Evolutionary conservation across 2,888 invertebrate species (phyloP).

Genomic region (Autographa pulchrina): DNA sequence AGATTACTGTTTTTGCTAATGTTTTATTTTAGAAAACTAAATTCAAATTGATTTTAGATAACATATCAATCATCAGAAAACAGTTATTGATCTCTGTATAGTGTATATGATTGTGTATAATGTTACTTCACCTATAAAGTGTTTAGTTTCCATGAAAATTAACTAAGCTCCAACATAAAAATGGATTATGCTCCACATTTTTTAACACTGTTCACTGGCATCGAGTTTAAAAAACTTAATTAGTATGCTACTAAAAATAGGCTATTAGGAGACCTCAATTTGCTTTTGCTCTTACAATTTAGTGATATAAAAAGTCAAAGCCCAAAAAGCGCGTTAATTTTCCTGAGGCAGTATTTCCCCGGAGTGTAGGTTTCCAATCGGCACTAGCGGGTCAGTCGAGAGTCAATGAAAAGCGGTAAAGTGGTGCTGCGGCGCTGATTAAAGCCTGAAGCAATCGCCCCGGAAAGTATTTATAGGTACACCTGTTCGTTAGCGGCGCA

Average conservation of each 20-base stretch:
- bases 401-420: slow-evolving; percentile 89
- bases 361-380: slow-evolving; percentile 86
- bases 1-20: slow-evolving; percentile 17
- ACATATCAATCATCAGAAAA: no score
- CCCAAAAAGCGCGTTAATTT: slow-evolving; percentile 80
- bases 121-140: no score
- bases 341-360: slow-evolving; percentile 78
- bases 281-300: slow-evolving; percentile 53
- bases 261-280: slow-evolving; percentile 63
- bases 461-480: slow-evolving; percentile 89
- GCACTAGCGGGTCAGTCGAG: slow-evolving; percentile 83
- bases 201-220: no score
- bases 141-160: no score
- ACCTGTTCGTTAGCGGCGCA: slow-evolving; percentile 88
- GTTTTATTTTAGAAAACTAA: background rate
- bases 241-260: background rate
- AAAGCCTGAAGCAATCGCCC: slow-evolving; percentile 89
- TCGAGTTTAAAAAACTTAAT: background rate
- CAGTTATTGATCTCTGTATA: no score
- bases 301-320: slow-evolving; percentile 60
- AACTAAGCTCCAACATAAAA: no score
- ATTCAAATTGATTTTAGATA: no score
- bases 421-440: slow-evolving; percentile 87
- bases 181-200: no score
- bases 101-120: no score